phyloP scores from a whole-genome alignment of 1,140 invertebrate species.

The Hypsibius dujardini region DNA sequence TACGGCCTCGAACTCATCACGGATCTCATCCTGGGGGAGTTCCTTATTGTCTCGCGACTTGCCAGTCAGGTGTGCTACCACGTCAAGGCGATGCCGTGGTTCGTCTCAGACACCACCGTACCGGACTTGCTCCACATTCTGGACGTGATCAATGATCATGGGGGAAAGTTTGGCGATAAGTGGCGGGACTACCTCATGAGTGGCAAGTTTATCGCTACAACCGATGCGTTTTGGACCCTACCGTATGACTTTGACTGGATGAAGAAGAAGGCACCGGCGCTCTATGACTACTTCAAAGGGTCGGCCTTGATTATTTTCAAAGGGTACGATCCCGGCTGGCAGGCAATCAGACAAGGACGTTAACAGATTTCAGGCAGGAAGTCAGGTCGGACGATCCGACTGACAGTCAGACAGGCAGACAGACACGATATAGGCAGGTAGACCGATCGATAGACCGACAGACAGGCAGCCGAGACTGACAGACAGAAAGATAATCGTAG shows the following conservation, averaged over 20 bases:
- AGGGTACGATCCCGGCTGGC: slow-evolving; percentile 36
- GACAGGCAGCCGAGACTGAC: too few relatives aligned
- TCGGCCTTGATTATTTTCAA: slow-evolving; percentile 70
- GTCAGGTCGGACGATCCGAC: too few relatives aligned
- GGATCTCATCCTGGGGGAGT: slow-evolving; percentile 70
- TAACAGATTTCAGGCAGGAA: too few relatives aligned
- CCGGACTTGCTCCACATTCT: slow-evolving; percentile 56
- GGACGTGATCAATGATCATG: slow-evolving; percentile 22
- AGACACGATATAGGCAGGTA: too few relatives aligned
- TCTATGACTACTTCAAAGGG: slow-evolving; percentile 53
- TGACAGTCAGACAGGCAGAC: too few relatives aligned
- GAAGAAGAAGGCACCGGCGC: slow-evolving; percentile 42
- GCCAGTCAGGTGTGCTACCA: slow-evolving; percentile 58
- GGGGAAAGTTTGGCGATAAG: slow-evolving; percentile 28
- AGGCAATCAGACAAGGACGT: too few relatives aligned
- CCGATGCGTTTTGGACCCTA: slow-evolving; percentile 68
- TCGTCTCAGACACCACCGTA: slow-evolving; percentile 68
- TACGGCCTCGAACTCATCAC: slow-evolving; percentile 77
- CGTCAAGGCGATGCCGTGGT: slow-evolving; percentile 84
- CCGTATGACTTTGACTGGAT: slow-evolving; percentile 63
- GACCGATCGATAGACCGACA: too few relatives aligned
- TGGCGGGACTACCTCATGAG: slow-evolving; percentile 41
- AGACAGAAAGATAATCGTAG: too few relatives aligned
- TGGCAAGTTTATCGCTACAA: slow-evolving; percentile 32
- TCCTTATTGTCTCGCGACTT: slow-evolving; percentile 47